Conservation (phyloP, 2,888 invertebrate species). For the Antheraea assamensis region DNA sequence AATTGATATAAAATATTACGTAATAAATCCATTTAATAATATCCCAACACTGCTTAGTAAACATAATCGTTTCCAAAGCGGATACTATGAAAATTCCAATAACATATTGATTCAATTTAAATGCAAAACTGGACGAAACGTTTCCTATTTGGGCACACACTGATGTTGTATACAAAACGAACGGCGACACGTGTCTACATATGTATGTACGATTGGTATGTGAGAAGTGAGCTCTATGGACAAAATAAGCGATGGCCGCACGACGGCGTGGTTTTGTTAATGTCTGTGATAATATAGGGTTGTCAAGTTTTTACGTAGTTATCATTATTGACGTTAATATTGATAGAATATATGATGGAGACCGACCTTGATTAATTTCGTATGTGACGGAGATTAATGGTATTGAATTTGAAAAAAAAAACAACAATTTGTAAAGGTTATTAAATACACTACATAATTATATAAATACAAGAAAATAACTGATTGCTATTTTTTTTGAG, state of each 20-base stretch:
- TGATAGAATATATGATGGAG: not conserved
- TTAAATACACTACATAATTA: not conserved
- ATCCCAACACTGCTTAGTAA: not conserved
- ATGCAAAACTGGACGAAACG: constrained; percentile 22
- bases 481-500: not conserved
- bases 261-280: constrained; percentile 44
- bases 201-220: constrained; percentile 55
- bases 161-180: constrained; percentile 22
- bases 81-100: constrained; percentile 14
- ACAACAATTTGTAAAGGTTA: not conserved
- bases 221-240: constrained; percentile 53
- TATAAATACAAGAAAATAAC: not conserved
- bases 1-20: not conserved
- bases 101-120: constrained; percentile 14
- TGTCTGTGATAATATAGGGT: constrained; percentile 26
- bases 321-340: not conserved
- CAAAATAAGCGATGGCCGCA: constrained; percentile 48
- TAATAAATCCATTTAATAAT: not conserved
- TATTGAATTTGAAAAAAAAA: not conserved
- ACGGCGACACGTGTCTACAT: constrained; percentile 36
- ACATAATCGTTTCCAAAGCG: not conserved
- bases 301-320: not conserved
- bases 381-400: not conserved
- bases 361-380: not conserved
- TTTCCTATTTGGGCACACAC: constrained; percentile 18